phyloP scores from a whole-genome alignment of 2,888 invertebrate species.

The Acronicta leporina region DNA sequence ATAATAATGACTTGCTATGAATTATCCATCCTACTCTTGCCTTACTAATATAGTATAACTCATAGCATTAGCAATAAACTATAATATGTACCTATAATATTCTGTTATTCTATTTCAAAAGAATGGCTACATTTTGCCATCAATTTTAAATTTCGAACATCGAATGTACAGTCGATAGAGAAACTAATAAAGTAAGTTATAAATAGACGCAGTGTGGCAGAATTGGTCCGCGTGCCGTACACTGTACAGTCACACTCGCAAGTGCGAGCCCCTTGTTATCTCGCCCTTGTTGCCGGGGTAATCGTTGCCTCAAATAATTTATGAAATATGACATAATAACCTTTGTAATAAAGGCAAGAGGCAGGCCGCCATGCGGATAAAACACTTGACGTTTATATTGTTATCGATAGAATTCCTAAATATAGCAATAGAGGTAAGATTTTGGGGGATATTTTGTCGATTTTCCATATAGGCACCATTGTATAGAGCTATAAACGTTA shows the following conservation, averaged over 20 bases:
- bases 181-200: slow-evolving; percentile 46
- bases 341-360: slow-evolving; percentile 78
- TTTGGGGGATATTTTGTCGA: slow-evolving; percentile 12
- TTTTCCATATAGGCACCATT: no score
- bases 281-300: slow-evolving; percentile 69
- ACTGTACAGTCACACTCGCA: slow-evolving; percentile 55
- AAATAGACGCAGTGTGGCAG: slow-evolving; percentile 32
- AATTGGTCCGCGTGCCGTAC: slow-evolving; percentile 43
- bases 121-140: slow-evolving; percentile 11
- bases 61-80: no score
- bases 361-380: slow-evolving; percentile 68
- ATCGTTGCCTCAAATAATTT: slow-evolving; percentile 81
- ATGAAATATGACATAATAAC: slow-evolving; percentile 85
- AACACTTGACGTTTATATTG: slow-evolving; percentile 76
- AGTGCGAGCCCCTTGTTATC: slow-evolving; percentile 69
- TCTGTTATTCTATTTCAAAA: no score
- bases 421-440: slow-evolving; percentile 49
- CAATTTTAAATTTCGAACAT: slow-evolving; percentile 31
- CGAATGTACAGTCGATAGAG: slow-evolving; percentile 24
- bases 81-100: no score
- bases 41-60: neutral
- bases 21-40: neutral
- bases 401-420: slow-evolving; percentile 62
- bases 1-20: neutral
- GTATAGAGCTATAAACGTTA: no score